These are phyloP conservation scores for Penaeus vannamei DNA, from an alignment of 1,140 invertebrate genomes.

Conservation along the genomic window DNA sequence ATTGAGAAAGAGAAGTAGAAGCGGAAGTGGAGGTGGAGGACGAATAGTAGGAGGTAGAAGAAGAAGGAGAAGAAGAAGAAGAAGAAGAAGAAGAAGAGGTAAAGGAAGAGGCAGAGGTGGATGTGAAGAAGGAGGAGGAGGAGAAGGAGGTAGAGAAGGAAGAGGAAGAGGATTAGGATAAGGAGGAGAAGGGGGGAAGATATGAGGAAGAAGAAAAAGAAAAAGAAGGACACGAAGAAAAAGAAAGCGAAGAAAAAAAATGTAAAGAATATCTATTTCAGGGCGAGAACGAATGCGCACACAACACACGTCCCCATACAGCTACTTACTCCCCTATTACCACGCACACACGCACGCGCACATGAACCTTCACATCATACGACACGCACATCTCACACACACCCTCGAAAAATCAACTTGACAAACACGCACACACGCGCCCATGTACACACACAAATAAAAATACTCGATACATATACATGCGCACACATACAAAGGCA, in stretches of 20 bases:
- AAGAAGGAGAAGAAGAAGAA: not conserved
- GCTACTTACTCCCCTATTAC: too few species aligned
- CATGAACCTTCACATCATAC: too few species aligned
- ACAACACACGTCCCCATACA: too few species aligned
- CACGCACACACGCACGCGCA: too few species aligned
- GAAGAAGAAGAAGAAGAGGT: not conserved
- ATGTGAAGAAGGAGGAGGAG: not conserved
- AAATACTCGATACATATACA: too few species aligned
- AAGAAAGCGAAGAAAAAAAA: conserved; percentile 4
- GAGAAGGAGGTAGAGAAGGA: not conserved
- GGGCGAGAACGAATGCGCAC: too few species aligned
- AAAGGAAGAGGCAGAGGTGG: not conserved
- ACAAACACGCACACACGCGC: too few species aligned
- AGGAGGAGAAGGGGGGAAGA: not conserved
- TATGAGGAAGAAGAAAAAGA: not conserved
- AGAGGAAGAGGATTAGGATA: not conserved
- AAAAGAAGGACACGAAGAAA: not conserved
- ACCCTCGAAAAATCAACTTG: too few species aligned
- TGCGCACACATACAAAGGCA: too few species aligned
- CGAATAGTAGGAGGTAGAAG: not conserved
- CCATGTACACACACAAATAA: too few species aligned
- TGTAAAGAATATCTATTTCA: too few species aligned
- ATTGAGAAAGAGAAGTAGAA: not conserved
- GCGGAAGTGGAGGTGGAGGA: not conserved
- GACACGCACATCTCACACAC: too few species aligned